Conservation (phyloP, 2,797 vertebrate species). For the Microctenopoma stevenorrisi region DNA sequence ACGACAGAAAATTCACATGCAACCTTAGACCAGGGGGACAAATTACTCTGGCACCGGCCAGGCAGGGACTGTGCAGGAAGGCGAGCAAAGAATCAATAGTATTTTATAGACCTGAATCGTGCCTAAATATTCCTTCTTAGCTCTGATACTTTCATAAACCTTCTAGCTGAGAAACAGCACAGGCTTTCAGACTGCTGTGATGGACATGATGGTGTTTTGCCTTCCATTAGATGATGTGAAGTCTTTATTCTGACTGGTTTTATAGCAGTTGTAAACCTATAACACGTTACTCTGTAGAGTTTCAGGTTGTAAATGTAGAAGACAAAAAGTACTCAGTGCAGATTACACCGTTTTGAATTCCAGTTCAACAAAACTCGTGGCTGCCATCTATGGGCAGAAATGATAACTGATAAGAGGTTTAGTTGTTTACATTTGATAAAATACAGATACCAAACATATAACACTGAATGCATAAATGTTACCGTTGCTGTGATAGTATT, state of each 20-base stretch:
- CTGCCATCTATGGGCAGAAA: constrained; percentile 76
- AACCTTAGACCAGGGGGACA: constrained; percentile 73
- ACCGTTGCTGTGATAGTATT: no score
- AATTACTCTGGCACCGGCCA: constrained; percentile 66
- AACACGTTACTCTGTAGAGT: constrained; percentile 5
- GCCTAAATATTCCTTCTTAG: constrained; percentile 67
- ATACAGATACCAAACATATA: not conserved
- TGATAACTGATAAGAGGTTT: constrained; percentile 12
- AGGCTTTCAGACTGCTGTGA: constrained; percentile 26
- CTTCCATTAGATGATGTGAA: constrained; percentile 29
- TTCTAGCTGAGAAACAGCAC: constrained; percentile 30
- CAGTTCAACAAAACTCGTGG: constrained; percentile 49
- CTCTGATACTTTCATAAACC: constrained; percentile 56
- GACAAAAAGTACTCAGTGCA: constrained; percentile 23
- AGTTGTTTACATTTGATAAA: not conserved
- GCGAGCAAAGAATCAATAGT: constrained; percentile 74
- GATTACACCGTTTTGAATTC: constrained; percentile 14
- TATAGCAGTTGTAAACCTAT: constrained; percentile 1
- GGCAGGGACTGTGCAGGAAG: constrained; percentile 68
- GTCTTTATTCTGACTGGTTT: constrained; percentile 42
- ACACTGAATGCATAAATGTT: no score
- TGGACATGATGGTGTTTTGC: constrained; percentile 33
- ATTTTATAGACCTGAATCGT: constrained; percentile 73
- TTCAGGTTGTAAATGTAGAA: constrained; percentile 34
- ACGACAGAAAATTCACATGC: constrained; percentile 77